Evolutionary conservation across 2,888 invertebrate species (phyloP).

Genomic region (Trimorus sp.): DNA sequence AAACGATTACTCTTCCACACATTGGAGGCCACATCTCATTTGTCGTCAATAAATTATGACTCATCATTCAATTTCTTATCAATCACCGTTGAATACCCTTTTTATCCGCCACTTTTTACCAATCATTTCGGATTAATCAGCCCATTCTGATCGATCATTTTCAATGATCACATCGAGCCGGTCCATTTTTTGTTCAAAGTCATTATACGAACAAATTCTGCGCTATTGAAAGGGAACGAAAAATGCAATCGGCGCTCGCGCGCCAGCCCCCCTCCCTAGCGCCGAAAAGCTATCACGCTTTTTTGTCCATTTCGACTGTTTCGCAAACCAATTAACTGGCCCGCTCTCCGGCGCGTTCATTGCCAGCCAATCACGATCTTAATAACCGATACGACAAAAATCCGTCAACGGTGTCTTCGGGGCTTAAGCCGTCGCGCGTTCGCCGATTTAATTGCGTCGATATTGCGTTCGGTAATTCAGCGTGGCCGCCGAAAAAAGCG

Average conservation of each 20-base stretch:
- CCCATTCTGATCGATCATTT: too few species aligned
- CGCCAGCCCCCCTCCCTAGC: background rate
- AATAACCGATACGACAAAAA: constrained; percentile 49
- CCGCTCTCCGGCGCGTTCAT: constrained; percentile 29
- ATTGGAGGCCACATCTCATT: too few species aligned
- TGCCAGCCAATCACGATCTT: constrained; percentile 41
- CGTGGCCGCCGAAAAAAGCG: constrained; percentile 41
- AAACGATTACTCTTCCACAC: too few species aligned
- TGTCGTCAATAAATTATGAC: too few species aligned
- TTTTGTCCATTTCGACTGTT: constrained; percentile 31
- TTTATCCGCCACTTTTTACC: too few species aligned
- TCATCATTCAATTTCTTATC: too few species aligned
- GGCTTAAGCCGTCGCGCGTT: constrained; percentile 29
- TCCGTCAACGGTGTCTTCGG: constrained; percentile 38
- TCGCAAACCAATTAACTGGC: constrained; percentile 37
- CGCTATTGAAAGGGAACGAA: background rate
- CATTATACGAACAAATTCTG: background rate
- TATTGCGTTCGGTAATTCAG: constrained; percentile 55
- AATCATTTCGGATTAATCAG: too few species aligned
- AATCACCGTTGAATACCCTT: too few species aligned
- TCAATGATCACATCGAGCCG: too few species aligned
- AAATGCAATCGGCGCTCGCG: background rate
- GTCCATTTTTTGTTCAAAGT: too few species aligned
- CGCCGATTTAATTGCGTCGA: constrained; percentile 53
- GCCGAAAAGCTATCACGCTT: constrained; percentile 26